Evolutionary conservation across 2,888 invertebrate species (phyloP).

Genomic region (Cheilosia variabilis): DNA sequence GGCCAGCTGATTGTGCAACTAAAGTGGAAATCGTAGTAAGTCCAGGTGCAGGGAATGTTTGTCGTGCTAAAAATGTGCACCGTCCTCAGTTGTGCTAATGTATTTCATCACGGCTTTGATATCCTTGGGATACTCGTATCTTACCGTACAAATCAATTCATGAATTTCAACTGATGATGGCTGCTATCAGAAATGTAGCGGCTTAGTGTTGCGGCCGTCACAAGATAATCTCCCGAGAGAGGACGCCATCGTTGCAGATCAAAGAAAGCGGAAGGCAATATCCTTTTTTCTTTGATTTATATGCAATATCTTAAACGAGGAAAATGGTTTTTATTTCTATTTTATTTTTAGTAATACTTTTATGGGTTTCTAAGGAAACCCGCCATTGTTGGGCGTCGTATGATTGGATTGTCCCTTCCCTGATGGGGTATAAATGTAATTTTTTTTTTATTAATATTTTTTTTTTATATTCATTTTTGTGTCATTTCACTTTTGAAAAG

Average conservation of each 20-base stretch:
- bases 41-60: slow-evolving; percentile 1
- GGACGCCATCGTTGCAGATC: slow-evolving; percentile 31
- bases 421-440: no score
- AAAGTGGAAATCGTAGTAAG: slow-evolving; percentile 7
- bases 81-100: slow-evolving; percentile 45
- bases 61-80: slow-evolving; percentile 17
- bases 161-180: slow-evolving; percentile 50
- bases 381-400: not conserved
- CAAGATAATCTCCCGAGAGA: slow-evolving; percentile 34
- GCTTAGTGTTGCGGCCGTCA: not conserved
- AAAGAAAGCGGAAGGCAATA: slow-evolving; percentile 2
- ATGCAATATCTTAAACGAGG: not conserved
- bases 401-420: not conserved
- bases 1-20: slow-evolving; percentile 1
- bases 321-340: slow-evolving; percentile 2
- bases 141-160: slow-evolving; percentile 28
- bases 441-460: not conserved
- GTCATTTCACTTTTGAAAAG: slow-evolving; percentile 47
- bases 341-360: slow-evolving; percentile 26
- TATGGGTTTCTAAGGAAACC: slow-evolving; percentile 36
- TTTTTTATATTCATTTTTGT: slow-evolving; percentile 60
- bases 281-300: slow-evolving; percentile 44
- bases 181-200: slow-evolving; percentile 33
- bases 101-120: slow-evolving; percentile 47
- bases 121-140: no score